Percentiles rank a stretch among this genome's conserved stretches.
phyloP scores from a whole-genome alignment of 2,888 invertebrate genomes.

The Alentia gelatinosa region DNA sequence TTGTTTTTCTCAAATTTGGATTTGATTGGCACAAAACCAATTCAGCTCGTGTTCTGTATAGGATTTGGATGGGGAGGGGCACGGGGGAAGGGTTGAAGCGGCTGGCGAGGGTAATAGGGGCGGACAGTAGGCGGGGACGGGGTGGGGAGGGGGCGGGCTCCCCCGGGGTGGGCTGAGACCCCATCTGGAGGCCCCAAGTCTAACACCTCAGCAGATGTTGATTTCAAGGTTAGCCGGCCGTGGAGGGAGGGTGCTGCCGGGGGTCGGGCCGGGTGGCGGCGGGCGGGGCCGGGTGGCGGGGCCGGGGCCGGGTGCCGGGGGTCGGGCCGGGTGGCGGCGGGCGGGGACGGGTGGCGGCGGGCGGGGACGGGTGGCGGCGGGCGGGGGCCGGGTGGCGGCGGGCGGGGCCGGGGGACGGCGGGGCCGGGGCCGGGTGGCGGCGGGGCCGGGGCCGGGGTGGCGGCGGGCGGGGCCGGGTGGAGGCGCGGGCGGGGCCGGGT shows the following conservation, averaged over 20 bases:
- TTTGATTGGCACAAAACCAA: background rate
- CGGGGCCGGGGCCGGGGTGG: background rate
- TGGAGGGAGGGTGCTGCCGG: background rate
- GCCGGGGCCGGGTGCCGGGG: background rate
- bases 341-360: no score
- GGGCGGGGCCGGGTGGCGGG: background rate
- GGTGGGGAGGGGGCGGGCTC: background rate
- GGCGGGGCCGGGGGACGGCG: background rate
- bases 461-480: background rate
- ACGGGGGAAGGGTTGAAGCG: background rate
- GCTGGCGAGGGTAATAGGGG: background rate
- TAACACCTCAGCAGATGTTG: background rate
- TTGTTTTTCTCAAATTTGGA: background rate
- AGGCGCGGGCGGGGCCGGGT: background rate
- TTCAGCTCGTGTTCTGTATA: background rate
- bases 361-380: background rate
- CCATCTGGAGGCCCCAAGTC: background rate
- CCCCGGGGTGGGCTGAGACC: background rate
- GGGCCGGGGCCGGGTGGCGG: background rate
- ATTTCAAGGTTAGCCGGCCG: background rate
- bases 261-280: background rate
- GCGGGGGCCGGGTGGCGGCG: background rate
- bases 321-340: background rate
- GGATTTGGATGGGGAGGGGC: background rate
- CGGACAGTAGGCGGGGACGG: background rate